Base-by-base conservation (phyloP, 30 jellyfish, hydroid and myxozoan genomes). In the Chironex yamaguchii region DNA sequence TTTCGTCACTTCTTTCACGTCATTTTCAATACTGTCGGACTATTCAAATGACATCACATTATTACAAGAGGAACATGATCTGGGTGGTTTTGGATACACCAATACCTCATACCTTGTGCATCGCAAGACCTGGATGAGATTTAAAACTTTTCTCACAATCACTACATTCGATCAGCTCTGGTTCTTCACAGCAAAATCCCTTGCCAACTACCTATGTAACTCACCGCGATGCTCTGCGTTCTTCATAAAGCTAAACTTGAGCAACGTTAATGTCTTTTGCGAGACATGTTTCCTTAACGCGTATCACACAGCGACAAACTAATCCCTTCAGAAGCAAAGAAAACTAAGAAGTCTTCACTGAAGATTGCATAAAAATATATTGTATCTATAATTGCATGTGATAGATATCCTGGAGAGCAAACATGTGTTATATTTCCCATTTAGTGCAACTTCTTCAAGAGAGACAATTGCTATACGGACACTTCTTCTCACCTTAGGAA, bases 61-160 rank as follows among this genome's bases (percentile, higher is more conserved):
- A n/a, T n/a, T n/a, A n/a, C n/a, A n/a, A n/a, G n/a, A n/a, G n/a
- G n/a, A n/a, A n/a, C n/a, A n/a, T n/a, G n/a, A n/a, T n/a, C n/a
- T n/a, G n/a, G n/a, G n/a, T n/a, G n/a, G n/a, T n/a, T n/a, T n/a
- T n/a, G n/a, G n/a, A n/a, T n/a, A n/a, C n/a, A n/a, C n/a, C n/a
- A n/a, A n/a, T n/a, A n/a, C 68, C 82, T 67, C 63, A 29, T 28
- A 34, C 70, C 31, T 26, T 69, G 71, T 20, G 70, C 68, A 69
- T 69, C 68, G 67, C 82, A 69, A 69, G 82, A 29, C 82, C 80
- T 32, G 12, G 80, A 22, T 29, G 25, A 20, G 80, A 66, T n/a
- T 66, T 28, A 3, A 66, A 66, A 66, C 80, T 21, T 66, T 29
- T 23, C 21, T 66, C 67, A 66, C 80, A 66, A 66, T 4, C 67